Percentiles rank a stretch among this genome's conserved stretches.
Conservation (phyloP, 2,797 vertebrate genomes). For the Phyllotis vaccarum region DNA sequence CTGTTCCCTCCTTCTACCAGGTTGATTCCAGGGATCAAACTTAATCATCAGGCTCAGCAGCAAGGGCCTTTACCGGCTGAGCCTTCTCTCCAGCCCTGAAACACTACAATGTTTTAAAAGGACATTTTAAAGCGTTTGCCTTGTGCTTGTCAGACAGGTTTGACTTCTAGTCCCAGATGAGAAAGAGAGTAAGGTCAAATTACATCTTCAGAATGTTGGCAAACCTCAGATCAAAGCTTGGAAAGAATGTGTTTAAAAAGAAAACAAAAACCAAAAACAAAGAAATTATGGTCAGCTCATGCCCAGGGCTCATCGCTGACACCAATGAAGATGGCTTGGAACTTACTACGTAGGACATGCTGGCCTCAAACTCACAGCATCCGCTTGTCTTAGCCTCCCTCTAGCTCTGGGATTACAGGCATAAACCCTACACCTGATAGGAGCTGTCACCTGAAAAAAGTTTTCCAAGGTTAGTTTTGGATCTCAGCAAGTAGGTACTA, state of each 20-base stretch:
- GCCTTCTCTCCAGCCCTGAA: neutral
- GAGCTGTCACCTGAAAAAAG: neutral
- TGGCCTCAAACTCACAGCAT: neutral
- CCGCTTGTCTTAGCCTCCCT: neutral
- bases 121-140: neutral
- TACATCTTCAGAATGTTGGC: slow-evolving; percentile 1
- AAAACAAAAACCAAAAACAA: neutral
- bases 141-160: slow-evolving; percentile 16
- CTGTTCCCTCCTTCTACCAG: neutral
- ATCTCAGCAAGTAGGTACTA: neutral
- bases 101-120: slow-evolving; percentile 4
- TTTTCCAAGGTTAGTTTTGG: slow-evolving; percentile 20
- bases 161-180: slow-evolving; percentile 5
- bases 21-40: neutral
- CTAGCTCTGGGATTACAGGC: neutral
- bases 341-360: neutral
- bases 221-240: neutral
- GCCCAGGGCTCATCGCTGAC: neutral
- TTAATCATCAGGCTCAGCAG: neutral
- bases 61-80: neutral
- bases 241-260: neutral
- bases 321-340: neutral
- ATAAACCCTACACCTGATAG: neutral
- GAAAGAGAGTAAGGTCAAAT: slow-evolving; percentile 14
- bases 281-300: neutral